Evolutionary conservation across 2,113 vertebrate genomes (phyloP), one percentile per base, ranked within the genome.

Genomic region (Zosterops pallidus): DNA sequence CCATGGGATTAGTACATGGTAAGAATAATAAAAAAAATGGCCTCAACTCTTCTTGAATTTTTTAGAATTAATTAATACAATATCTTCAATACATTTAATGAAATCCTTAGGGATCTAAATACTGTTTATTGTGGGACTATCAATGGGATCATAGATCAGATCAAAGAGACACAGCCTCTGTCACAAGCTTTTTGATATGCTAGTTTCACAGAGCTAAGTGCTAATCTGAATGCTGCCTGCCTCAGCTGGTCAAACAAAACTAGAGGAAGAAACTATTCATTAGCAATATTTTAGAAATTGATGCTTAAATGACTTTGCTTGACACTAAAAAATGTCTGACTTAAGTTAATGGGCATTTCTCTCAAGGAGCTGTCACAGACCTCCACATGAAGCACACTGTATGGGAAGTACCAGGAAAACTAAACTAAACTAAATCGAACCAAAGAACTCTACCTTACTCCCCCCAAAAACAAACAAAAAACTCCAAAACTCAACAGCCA

Each of bases 121-220:
- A 1, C 6, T 56, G 26, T 60, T 84, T 74, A 50, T 82, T 89
- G 31, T 47, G 5, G 13, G 22, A 78, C 72, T 81, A 57, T 52
- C 41, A 53, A 44, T 57, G 25, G 12, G 8, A 79, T 84, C 57
- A 76, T 12, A 91, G 78, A 82, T 59, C 26, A 68, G 41, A 94
- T 84, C 53, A 90, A 88, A 86, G 56, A 59, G 35, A 68, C 1
- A 5, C 5, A 70, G 44, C 12, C 35, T 71, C 35, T 91, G 47
- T 75, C 60, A 47, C 41, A 84, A 31, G 3, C 21, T 82, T 94
- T 95, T 94, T 94, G 35, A 96, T 87, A 33, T 64, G 15, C 23
- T 62, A 74, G 13, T n/a, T 89, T 79, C 67, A 75, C 26, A 56
- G 64, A 81, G 19, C 33, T 92, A 63, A 84, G 67, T 70, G 23